These are phyloP conservation scores for Leptobrachium leishanense DNA, from an alignment of 2,113 vertebrate genomes.

Conservation along the genomic window DNA sequence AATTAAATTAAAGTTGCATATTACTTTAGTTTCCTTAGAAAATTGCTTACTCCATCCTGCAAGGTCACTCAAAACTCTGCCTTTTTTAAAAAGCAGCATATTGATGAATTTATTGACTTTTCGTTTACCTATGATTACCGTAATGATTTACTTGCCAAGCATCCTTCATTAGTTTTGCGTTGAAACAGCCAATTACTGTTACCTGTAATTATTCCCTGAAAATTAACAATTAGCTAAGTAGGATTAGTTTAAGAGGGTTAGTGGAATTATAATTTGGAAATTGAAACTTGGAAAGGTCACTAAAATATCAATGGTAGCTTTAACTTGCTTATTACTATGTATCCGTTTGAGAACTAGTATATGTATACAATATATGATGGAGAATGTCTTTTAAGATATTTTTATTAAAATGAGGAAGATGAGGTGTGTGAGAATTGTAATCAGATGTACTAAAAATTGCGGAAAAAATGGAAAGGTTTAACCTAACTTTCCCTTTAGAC, in stretches of 20 bases:
- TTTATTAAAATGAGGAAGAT: no score
- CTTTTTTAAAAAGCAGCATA: constrained; percentile 26
- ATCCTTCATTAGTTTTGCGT: constrained; percentile 32
- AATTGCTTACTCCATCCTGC: not conserved
- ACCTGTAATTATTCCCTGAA: constrained; percentile 18
- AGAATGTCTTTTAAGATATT: no score
- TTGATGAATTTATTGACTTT: constrained; percentile 26
- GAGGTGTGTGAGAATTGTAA: no score
- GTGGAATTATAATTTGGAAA: no score
- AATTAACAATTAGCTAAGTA: constrained; percentile 12
- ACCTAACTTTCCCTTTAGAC: no score
- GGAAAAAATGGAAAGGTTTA: no score
- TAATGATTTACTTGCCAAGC: constrained; percentile 26
- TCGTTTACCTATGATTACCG: constrained; percentile 28
- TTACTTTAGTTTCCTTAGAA: not conserved
- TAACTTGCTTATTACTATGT: no score
- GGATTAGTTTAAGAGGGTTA: not conserved
- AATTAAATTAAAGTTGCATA: not conserved
- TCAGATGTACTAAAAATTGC: no score
- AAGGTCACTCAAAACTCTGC: not conserved
- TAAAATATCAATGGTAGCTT: no score
- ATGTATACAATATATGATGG: no score
- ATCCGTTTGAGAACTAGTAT: no score
- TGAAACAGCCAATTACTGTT: constrained; percentile 21
- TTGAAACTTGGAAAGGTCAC: no score